These are phyloP conservation scores for Sylvia atricapilla DNA, from an alignment of 2,113 vertebrate species.

Conservation along the genomic window DNA sequence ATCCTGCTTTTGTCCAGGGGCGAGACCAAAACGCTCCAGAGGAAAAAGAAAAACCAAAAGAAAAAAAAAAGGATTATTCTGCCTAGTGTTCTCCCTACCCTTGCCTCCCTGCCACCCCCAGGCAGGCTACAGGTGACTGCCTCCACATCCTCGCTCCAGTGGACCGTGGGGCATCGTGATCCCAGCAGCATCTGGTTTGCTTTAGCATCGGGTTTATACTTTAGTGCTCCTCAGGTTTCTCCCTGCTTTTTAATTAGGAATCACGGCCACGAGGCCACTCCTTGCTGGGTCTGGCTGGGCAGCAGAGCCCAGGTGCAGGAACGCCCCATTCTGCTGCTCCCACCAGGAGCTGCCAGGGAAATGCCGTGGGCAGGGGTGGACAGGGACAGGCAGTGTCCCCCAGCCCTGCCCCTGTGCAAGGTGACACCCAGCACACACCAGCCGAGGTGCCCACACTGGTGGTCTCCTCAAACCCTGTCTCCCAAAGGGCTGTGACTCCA, in stretches of 20 bases:
- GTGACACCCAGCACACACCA: background rate
- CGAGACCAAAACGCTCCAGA: background rate
- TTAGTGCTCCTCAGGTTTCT: background rate
- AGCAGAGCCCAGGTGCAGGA: background rate
- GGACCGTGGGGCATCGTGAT: background rate
- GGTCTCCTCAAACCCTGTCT: background rate
- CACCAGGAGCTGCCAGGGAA: background rate
- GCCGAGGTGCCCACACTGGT: fast-evolving
- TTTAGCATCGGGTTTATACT: background rate
- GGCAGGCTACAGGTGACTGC: background rate
- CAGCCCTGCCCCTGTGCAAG: background rate
- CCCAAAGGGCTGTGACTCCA: background rate
- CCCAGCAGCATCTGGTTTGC: background rate
- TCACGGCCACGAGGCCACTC: fast-evolving
- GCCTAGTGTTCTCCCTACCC: background rate
- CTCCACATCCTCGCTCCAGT: background rate
- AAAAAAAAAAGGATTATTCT: background rate
- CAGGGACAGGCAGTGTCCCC: background rate
- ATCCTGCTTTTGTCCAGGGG: conserved; percentile 60
- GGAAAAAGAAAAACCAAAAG: background rate
- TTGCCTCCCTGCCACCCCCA: background rate
- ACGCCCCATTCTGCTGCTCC: fast-evolving
- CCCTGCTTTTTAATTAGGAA: background rate
- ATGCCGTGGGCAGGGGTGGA: fast-evolving
- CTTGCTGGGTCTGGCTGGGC: background rate